Percentiles rank a stretch among this genome's conserved stretches.
Evolutionary conservation across 2,797 vertebrate species (phyloP).

Genomic region (Tokudaia tokunoshimensis): DNA sequence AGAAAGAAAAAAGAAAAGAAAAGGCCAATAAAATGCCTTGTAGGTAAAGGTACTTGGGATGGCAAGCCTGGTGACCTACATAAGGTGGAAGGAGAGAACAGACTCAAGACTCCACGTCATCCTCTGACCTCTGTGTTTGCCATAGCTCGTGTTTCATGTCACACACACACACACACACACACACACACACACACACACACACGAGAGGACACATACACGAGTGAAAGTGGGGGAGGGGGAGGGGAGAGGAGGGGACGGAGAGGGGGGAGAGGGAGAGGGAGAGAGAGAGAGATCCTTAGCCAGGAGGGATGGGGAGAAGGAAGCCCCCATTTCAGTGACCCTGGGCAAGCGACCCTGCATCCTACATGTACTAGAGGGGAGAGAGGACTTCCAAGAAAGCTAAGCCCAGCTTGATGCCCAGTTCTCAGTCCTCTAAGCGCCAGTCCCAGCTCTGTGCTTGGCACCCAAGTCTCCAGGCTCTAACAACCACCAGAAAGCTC

Average conservation of each 20-base stretch:
- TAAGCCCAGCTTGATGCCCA: background rate
- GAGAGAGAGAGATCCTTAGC: too few relatives aligned
- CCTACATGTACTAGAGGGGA: background rate
- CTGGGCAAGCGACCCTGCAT: background rate
- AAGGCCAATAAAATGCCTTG: background rate
- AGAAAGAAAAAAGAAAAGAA: background rate
- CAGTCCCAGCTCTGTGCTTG: background rate
- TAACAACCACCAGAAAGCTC: conserved; percentile 39
- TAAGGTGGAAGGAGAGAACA: background rate
- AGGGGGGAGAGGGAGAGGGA: too few relatives aligned
- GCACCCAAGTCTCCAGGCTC: background rate
- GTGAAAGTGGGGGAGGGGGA: too few relatives aligned
- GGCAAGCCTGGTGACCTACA: background rate
- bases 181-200: background rate
- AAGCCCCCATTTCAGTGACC: background rate
- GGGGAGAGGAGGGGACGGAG: fast-evolving
- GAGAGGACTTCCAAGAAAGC: background rate
- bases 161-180: background rate
- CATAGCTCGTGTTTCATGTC: background rate
- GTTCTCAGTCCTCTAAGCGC: background rate
- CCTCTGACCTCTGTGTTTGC: background rate
- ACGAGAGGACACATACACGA: too few relatives aligned
- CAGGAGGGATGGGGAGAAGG: background rate
- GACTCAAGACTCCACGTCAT: background rate
- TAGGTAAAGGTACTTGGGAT: background rate